Conservation (phyloP, 2,888 invertebrate species). For the Lasioglossum calceatum region DNA sequence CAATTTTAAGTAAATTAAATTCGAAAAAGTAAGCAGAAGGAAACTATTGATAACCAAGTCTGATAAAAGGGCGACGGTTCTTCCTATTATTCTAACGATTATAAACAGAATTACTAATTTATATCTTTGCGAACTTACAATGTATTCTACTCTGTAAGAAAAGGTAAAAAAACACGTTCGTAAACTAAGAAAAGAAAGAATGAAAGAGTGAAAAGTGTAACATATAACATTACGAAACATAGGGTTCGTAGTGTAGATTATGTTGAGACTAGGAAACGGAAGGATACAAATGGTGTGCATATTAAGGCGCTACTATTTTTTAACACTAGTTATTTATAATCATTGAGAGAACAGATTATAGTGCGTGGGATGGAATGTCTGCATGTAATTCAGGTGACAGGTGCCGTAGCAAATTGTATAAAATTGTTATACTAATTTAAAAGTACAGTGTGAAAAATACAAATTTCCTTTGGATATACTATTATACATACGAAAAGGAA, state of each 20-base stretch:
- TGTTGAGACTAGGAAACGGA: conserved; percentile 62
- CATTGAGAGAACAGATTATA: conserved; percentile 66
- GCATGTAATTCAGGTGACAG: conserved; percentile 63
- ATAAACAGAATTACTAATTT: conserved; percentile 77
- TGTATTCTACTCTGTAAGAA: conserved; percentile 71
- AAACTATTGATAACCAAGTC: conserved; percentile 74
- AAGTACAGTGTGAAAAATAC: conserved; percentile 68
- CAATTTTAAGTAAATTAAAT: conserved; percentile 66
- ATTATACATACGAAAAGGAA: conserved; percentile 38
- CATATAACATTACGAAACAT: conserved; percentile 58
- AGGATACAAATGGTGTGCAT: conserved; percentile 73
- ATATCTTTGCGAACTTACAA: conserved; percentile 76
- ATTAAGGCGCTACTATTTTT: conserved; percentile 80
- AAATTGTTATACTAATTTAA: conserved; percentile 72
- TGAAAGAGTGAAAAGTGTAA: conserved; percentile 52
- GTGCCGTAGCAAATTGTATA: conserved; percentile 73
- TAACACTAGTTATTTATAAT: conserved; percentile 80
- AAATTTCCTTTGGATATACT: conserved; percentile 56
- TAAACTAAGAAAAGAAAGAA: conserved; percentile 59
- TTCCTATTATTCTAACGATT: conserved; percentile 78
- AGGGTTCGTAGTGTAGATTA: conserved; percentile 70
- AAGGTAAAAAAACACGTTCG: conserved; percentile 55
- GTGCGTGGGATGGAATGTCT: conserved; percentile 67
- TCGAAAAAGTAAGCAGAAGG: conserved; percentile 52
- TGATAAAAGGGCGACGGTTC: conserved; percentile 75